These are phyloP conservation scores for Amblyopsis rosae DNA, from an alignment of 2,113 vertebrate species.

Conservation along the genomic window DNA sequence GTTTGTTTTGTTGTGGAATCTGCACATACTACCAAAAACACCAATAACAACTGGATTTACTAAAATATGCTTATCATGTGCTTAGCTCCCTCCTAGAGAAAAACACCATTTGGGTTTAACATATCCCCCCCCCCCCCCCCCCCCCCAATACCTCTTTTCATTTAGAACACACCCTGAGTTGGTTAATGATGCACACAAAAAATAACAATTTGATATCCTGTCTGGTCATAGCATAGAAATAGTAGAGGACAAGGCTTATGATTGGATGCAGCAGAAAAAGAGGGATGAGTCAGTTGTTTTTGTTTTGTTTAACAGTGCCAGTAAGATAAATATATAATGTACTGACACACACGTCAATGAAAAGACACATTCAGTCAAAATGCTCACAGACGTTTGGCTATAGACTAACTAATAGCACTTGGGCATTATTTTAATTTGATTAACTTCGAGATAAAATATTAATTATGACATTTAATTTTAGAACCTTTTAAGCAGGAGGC, in stretches of 20 bases:
- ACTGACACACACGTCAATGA: too few relatives aligned
- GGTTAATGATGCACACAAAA: constrained; percentile 41
- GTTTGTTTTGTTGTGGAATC: constrained; percentile 46
- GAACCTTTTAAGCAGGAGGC: too few relatives aligned
- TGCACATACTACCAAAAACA: constrained; percentile 26
- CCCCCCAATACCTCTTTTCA: constrained; percentile 17
- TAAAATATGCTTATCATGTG: constrained; percentile 67
- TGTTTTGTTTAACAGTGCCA: too few relatives aligned
- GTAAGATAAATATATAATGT: too few relatives aligned
- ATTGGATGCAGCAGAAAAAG: constrained; percentile 11
- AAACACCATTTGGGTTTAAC: constrained; percentile 71
- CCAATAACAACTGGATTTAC: constrained; percentile 76
- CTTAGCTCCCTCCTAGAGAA: constrained; percentile 51
- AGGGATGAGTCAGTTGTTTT: too few relatives aligned
- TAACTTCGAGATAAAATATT: too few relatives aligned
- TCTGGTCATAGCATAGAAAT: constrained; percentile 14
- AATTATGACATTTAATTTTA: too few relatives aligned
- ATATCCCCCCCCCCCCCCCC: constrained; percentile 13
- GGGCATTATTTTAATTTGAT: too few relatives aligned
- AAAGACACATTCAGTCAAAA: too few relatives aligned
- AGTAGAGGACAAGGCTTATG: background rate
- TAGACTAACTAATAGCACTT: too few relatives aligned
- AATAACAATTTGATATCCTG: constrained; percentile 5
- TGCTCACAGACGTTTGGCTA: too few relatives aligned
- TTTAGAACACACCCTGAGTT: constrained; percentile 23